Base-by-base conservation (phyloP, 2,113 vertebrate species). In the Labeo catla region DNA sequence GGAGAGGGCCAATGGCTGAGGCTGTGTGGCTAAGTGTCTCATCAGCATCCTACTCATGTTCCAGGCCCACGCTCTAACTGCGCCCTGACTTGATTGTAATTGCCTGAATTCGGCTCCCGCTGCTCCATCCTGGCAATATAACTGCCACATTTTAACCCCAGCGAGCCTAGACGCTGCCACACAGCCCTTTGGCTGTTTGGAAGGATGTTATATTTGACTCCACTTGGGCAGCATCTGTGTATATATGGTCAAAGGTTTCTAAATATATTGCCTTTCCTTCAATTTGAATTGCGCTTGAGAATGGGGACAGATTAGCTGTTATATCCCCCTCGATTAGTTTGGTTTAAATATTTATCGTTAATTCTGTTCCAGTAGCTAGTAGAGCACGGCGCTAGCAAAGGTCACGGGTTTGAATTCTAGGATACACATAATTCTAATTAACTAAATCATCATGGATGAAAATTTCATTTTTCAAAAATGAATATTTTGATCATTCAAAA, bases 21-120 rank as follows among this genome's bases (percentile, higher is more conserved):
- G 96, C 95, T 97, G 96, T 95, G 94, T 91, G 96, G 96, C 96
- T 99, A 99, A 99, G 98, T 98, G 97, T 96, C 97, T 99, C 98
- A 99, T 99, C 98, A 99, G 97, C 98, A 99, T 98, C 97, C 98
- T 97, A 96, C 97, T 99, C 98, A 98, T 97, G 97, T 96, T 96
- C 96, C 96, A 94, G 96, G 96, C 95, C 96, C 95, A 96, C 96
- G 97, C 96, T 95, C 96, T 96, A 97, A 97, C 97, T 97, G 97
- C 96, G 97, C 97, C 97, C 97, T 98, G 98, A 98, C 97, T 99
- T 99, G 98, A 99, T 99, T 99, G 98, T 99, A 99, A 99, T 99
- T 99, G 98, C 98, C 96, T 96, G 97, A 99, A 99, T 99, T 95
- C 98, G 95, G 95, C 97, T 98, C 98, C 98, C 94, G 98, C 97